Evolutionary conservation across 2,888 invertebrate genomes (phyloP), one percentile per base, ranked within the genome.

Genomic region (Trachelus stipa): DNA sequence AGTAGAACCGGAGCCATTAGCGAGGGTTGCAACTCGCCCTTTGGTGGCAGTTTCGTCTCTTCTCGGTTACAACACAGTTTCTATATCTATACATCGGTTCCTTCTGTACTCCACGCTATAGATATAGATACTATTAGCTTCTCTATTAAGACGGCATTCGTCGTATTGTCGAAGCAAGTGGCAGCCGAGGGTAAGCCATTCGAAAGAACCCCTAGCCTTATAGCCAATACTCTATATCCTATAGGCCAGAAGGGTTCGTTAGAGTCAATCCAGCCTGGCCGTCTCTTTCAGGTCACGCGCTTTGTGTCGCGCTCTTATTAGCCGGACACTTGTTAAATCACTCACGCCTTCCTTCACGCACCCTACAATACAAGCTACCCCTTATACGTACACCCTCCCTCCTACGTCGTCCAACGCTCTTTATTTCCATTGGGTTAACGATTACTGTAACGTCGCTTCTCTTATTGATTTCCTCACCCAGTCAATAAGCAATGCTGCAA

Each of bases 161-260:
- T 31, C 33, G 34, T 69, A 71, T 78, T 76, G 71, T 75, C 71
- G n/a, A 11, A 37, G 69, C 37, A 76, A 78, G 78, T 78, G 78
- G 76, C 73, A 76, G 71, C 23, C 37, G 34, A 76, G 76, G 56
- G 71, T n/a, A 34, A 4, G 68, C 76, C 68, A 76, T 76, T 76
- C 56, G 68, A 73, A 73, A 71, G 73, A n/a, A 76, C 76, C 73
- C 76, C 30, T 34, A n/a, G 56, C 56, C 56, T 56, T 56, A 56
- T 23, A 56, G 23, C 56, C 56, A 56, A 56, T 56, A 56, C 56
- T 56, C 56, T 56, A 56, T 56, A 56, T 56, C 34, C 56, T 37
- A 37, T n/a, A 68, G 76, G 76, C 73, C 73, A 78, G 76, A 78
- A 76, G 78, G 78, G 78, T 78, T 78, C 78, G 76, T 78, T 78